Evolutionary conservation across 2,888 invertebrate genomes (phyloP), one percentile per base, ranked within the genome.

Genomic region (Escarpia spicata): DNA sequence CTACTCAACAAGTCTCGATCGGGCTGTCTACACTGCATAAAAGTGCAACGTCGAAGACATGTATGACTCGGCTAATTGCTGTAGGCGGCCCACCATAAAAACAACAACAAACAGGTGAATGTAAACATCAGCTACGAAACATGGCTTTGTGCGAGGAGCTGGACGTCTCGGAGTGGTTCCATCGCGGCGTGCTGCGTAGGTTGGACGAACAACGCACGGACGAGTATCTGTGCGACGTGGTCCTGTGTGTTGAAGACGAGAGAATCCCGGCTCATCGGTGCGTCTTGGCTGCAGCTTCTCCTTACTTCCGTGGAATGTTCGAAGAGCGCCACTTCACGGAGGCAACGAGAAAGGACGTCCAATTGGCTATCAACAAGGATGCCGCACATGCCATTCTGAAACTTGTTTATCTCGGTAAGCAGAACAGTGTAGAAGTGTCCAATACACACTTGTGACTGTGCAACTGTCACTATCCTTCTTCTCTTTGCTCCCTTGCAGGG

Each of bases 111-210:
- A 26, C 75, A 75, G 75, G 75, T 26, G 26, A n/a, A 75, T 75
- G 75, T 75, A 75, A 75, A 75, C 75, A 75, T 75, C 75, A 75
- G 26, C 75, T 75, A 6, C 19, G 19, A 75, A 75, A 75, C 19
- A 75, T 75, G 75, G 75, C 75, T 75, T 75, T 75, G 75, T n/a
- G 75, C 75, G 75, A 75, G 75, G 75, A 75, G 75, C 75, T 75
- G 75, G 75, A 75, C 75, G 75, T 75, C 75, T 75, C 75, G 2
- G 75, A 75, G n/a, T 75, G 75, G 75, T 75, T 19, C 26, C 75
- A 75, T 75, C 19, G 75, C 6, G 75, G 75, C 75, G 19, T 75
- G 75, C n/a, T 75, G 75, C 75, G 75, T 26, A 26, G 19, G 75
- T 26, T 75, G 75, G n/a, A 75, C 75, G 75, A 3, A 75, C 75